Conservation (phyloP, 2,888 invertebrate species). For the Cephus runcator region DNA sequence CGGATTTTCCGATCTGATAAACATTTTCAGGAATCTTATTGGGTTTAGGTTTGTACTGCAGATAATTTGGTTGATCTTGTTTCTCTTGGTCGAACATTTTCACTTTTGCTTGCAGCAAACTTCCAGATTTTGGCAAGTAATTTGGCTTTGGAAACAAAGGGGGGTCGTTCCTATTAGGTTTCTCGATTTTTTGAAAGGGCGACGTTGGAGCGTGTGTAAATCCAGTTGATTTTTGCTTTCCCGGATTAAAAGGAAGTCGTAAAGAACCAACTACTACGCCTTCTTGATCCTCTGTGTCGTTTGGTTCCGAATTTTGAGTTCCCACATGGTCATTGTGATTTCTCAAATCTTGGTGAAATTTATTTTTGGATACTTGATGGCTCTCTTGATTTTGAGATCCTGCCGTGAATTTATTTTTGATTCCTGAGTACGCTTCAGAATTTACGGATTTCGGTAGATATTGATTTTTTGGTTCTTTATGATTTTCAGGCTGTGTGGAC, state of each 20-base stretch:
- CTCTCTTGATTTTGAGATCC: neutral
- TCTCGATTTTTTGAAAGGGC: slow-evolving; percentile 56
- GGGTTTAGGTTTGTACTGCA: slow-evolving; percentile 10
- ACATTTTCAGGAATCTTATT: slow-evolving; percentile 19
- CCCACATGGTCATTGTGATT: neutral
- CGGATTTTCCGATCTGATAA: slow-evolving; percentile 30
- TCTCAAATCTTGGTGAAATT: neutral
- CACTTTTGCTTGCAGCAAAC: slow-evolving; percentile 45
- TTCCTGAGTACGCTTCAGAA: neutral
- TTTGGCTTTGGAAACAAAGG: slow-evolving; percentile 35
- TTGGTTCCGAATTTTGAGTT: neutral
- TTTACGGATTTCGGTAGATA: neutral
- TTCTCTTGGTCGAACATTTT: slow-evolving; percentile 48
- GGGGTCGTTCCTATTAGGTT: slow-evolving; percentile 16
- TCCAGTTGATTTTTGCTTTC: slow-evolving; percentile 25
- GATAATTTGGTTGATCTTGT: slow-evolving; percentile 2
- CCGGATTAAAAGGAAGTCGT: slow-evolving; percentile 18
- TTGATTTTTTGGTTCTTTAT: neutral
- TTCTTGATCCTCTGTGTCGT: slow-evolving; percentile 17
- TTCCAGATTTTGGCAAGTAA: slow-evolving; percentile 39
- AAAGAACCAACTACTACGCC: slow-evolving; percentile 27
- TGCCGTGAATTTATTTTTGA: neutral
- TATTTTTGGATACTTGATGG: neutral
- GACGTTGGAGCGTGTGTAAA: slow-evolving; percentile 60
- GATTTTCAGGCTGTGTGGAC: neutral